A percentile compares a stretch with the other conserved stretches of the same genome.
Evolutionary conservation across 2,113 vertebrate genomes (phyloP).

Genomic region (Pongo pygmaeus): DNA sequence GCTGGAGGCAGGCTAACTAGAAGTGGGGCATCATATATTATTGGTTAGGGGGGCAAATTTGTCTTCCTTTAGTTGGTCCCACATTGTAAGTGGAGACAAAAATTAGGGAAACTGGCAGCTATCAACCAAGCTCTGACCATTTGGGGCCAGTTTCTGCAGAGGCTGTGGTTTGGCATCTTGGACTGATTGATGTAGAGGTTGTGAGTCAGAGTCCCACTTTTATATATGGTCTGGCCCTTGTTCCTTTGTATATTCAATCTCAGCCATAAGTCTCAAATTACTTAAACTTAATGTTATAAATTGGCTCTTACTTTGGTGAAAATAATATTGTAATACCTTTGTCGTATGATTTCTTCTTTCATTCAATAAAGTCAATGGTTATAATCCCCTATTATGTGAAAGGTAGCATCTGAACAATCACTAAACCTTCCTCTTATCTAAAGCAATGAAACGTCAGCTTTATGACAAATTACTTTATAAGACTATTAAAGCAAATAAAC

Average conservation of each 20-base stretch:
- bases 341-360: slow-evolving; percentile 30
- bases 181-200: neutral
- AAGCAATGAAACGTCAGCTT: slow-evolving; percentile 16
- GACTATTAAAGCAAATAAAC: slow-evolving; percentile 55
- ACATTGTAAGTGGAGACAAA: neutral
- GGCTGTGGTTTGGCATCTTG: neutral
- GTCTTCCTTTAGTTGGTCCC: neutral
- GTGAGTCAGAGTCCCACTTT: neutral
- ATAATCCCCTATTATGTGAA: neutral
- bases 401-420: slow-evolving; percentile 4
- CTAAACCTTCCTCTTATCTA: neutral
- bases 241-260: neutral
- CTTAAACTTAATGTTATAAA: slow-evolving; percentile 26
- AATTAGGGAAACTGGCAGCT: neutral
- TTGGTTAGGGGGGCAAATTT: neutral
- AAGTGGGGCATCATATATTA: neutral
- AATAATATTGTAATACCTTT: neutral
- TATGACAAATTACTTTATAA: slow-evolving; percentile 47
- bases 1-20: neutral
- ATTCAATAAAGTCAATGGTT: neutral
- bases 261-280: neutral
- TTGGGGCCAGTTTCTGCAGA: neutral
- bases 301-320: neutral
- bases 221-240: neutral
- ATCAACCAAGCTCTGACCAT: neutral